Conservation (phyloP, 2,113 vertebrate genomes). For the Indri indri region DNA sequence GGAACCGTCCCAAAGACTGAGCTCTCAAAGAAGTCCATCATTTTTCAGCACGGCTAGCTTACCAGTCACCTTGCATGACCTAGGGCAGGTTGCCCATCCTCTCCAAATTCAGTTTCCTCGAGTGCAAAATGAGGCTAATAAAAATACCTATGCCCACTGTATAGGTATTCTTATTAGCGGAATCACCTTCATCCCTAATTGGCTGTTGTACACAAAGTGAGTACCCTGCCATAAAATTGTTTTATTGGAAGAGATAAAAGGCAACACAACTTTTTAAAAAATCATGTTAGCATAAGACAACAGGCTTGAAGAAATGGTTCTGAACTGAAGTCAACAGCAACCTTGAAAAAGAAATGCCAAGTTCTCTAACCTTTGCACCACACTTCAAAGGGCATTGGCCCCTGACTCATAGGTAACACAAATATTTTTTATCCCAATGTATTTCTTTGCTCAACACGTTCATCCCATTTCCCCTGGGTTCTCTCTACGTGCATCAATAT, state of each 20-base stretch:
- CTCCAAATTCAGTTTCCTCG: neutral
- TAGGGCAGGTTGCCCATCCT: neutral
- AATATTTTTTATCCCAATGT: slow-evolving; percentile 66
- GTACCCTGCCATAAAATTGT: slow-evolving; percentile 14
- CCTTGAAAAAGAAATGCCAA: slow-evolving; percentile 17
- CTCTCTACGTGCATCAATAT: neutral
- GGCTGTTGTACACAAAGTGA: neutral
- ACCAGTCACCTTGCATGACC: neutral
- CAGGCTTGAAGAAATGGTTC: neutral
- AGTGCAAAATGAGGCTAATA: neutral
- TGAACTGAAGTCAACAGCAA: neutral
- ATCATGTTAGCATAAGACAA: neutral
- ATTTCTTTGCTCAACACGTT: slow-evolving; percentile 39
- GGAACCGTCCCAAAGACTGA: neutral
- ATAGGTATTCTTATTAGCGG: neutral
- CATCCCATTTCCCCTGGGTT: neutral
- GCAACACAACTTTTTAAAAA: neutral
- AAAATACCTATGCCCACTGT: neutral
- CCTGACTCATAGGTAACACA: slow-evolving; percentile 57
- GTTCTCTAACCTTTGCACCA: slow-evolving; percentile 52
- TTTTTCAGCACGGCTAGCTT: neutral
- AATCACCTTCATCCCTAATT: slow-evolving; percentile 1
- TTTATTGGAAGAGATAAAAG: slow-evolving; percentile 56
- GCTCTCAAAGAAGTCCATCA: neutral
- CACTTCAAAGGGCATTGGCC: slow-evolving; percentile 49